Percentiles rank a stretch among this genome's conserved stretches.
phyloP scores from a whole-genome alignment of 2,113 vertebrate species.

The Physeter macrocephalus region DNA sequence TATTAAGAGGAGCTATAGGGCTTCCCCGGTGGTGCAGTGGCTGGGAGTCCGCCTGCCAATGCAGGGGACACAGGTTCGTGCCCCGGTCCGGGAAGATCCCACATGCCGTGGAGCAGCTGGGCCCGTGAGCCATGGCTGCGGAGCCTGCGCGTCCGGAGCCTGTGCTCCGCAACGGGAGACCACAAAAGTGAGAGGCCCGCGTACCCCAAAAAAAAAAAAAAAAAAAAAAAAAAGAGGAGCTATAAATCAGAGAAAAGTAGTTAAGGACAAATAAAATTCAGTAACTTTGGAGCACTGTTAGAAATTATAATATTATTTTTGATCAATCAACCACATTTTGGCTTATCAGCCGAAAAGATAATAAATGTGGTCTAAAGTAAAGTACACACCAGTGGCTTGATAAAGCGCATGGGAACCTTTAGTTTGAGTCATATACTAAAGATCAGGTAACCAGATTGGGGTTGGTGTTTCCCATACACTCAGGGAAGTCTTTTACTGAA shows the following conservation, averaged over 20 bases:
- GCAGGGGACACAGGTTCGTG: too few species aligned
- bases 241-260: not conserved
- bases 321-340: not conserved
- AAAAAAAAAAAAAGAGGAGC: too few species aligned
- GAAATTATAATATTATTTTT: not conserved
- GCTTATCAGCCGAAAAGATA: not conserved
- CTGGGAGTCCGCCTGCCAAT: too few species aligned
- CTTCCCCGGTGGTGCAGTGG: too few species aligned
- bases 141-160: too few species aligned
- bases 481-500: accelerated
- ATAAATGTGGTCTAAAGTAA: not conserved
- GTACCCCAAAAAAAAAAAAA: too few species aligned
- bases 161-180: too few species aligned
- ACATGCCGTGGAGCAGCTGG: too few species aligned
- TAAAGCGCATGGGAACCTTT: not conserved
- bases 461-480: accelerated
- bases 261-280: not conserved
- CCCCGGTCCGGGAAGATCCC: too few species aligned
- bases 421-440: accelerated
- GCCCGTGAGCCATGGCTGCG: too few species aligned
- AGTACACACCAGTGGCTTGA: not conserved
- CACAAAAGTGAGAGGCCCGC: too few species aligned
- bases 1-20: not conserved
- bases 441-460: too few species aligned
- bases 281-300: not conserved